Evolutionary conservation across 2,797 vertebrate genomes (phyloP), one percentile per base, ranked within the genome.

Genomic region (Brachyrhaphis roseni): DNA sequence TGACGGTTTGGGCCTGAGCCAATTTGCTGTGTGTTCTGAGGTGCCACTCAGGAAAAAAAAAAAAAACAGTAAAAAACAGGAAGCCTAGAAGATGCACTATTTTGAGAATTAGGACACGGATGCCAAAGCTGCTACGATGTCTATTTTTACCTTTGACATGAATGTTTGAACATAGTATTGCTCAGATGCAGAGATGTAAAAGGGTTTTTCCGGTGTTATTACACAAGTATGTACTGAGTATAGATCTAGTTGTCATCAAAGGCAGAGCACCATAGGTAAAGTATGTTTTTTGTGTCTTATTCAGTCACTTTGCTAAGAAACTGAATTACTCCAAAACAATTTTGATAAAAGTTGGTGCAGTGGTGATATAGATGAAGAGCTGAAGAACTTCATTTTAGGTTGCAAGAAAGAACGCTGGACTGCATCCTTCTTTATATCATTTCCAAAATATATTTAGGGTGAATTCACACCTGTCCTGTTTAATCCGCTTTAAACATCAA

Each of bases 91-190:
- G 49, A 59, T 82, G 11, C 23, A 5, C 45, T 45, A 47, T 18
- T 68, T 57, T 53, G n/a, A 78, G 57, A 62, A 16, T 49, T 36
- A 71, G 66, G 74, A 68, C 72, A 46, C 47, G 4, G 51, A 75
- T 13, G 1, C 12, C 1, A 7, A 62, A 75, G 70, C 78, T 70
- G 53, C 77, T 59, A 23, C 8, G 0, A 1, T 41, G 20, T 81
- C 57, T 86, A 26, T 75, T 84, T 78, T 80, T 86, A 76, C 41
- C 62, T 73, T 77, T 78, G 57, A 57, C 75, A 80, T 72, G 49
- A 66, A 64, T 82, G 59, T 81, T 70, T 75, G 66, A 84, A 76
- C 57, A 26, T 1, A 20, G 7, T 28, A 10, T 4, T 3, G 10
- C 64, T 81, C 45, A 79, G 74, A 78, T 1, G 1, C 39, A 28